A percentile compares a stretch with the other conserved stretches of the same genome.
phyloP scores from a whole-genome alignment of 2,113 vertebrate species.

The Astur gentilis region DNA sequence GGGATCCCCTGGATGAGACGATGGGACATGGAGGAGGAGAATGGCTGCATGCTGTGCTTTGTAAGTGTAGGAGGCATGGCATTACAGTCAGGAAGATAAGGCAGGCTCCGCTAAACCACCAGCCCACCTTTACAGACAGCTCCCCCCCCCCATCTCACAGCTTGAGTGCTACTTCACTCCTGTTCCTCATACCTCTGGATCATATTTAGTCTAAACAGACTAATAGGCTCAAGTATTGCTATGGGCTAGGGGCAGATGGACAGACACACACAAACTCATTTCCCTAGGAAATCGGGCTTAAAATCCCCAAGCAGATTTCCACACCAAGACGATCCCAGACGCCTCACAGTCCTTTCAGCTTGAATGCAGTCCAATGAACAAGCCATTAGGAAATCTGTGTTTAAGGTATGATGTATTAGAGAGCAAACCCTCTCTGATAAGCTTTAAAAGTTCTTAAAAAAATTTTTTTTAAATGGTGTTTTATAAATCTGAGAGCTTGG shows the following conservation, averaged over 20 bases:
- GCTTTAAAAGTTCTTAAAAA: not conserved
- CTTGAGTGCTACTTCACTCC: not conserved
- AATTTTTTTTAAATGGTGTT: not conserved
- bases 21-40: not conserved
- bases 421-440: constrained; percentile 21
- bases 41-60: not conserved
- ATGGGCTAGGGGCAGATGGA: not conserved
- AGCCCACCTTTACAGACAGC: not conserved
- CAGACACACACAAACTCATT: not conserved
- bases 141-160: not conserved
- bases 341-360: not conserved
- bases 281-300: not conserved
- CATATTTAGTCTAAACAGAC: not conserved
- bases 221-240: not conserved
- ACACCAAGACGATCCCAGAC: not conserved
- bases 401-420: not conserved
- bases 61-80: not conserved
- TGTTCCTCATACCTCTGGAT: not conserved
- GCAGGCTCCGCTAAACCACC: not conserved
- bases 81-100: not conserved
- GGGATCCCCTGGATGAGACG: not conserved
- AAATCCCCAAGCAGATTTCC: constrained; percentile 39
- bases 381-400: constrained; percentile 29
- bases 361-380: not conserved
- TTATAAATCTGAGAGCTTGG: not conserved